phyloP scores from a whole-genome alignment of 2,888 invertebrate genomes.

The Parnassius glacialis region DNA sequence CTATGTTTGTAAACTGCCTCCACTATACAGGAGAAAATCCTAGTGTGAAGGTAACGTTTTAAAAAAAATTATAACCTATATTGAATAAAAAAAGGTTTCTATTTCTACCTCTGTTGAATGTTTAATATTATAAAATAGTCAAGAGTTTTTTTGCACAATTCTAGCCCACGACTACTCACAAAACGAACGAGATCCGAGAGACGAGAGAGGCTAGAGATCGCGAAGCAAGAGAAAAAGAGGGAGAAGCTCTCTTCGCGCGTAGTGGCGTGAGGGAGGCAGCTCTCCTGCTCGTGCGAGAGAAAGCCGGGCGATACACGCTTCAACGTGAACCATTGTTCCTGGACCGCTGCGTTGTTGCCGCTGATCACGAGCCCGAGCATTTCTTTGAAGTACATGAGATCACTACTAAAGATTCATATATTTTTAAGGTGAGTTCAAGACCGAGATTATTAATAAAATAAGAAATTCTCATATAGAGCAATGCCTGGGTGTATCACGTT shows the following conservation, averaged over 20 bases:
- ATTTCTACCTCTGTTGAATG: no score
- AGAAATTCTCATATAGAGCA: no score
- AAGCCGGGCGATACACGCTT: constrained; percentile 91
- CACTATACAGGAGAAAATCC: no score
- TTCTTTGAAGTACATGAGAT: constrained; percentile 97
- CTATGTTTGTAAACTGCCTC: no score
- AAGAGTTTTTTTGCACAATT: constrained; percentile 28
- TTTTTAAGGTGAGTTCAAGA: constrained; percentile 88
- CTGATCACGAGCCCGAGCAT: constrained; percentile 94
- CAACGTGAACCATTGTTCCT: constrained; percentile 94
- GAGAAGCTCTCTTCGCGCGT: constrained; percentile 83
- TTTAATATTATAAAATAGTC: no score
- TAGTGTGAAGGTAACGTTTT: no score
- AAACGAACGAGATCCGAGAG: constrained; percentile 83
- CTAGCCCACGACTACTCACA: constrained; percentile 87
- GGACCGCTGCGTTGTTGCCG: constrained; percentile 94
- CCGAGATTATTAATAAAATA: background rate
- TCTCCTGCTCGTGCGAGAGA: constrained; percentile 92
- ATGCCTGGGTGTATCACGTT: no score
- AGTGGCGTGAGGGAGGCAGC: constrained; percentile 93
- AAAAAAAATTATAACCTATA: no score
- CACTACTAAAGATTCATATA: constrained; percentile 94
- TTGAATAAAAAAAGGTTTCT: no score
- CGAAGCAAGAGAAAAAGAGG: constrained; percentile 69
- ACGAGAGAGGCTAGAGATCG: constrained; percentile 69